phyloP scores from a whole-genome alignment of 1,140 invertebrate species.

The Physella acuta region DNA sequence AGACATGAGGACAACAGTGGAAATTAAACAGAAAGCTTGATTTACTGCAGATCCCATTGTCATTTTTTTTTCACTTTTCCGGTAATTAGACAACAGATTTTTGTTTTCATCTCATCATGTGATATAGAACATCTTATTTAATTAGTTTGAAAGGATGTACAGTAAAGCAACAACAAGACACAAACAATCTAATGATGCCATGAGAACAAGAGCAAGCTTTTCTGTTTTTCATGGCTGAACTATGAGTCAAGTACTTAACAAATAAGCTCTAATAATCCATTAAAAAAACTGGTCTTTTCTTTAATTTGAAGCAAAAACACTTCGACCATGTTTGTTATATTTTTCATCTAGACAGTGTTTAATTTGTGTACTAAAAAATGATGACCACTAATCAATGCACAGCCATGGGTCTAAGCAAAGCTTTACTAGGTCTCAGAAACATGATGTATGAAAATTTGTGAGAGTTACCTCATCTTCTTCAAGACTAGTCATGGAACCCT shows the following conservation, averaged over 20 bases:
- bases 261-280: too few species aligned
- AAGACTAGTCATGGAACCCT: conserved; percentile 26
- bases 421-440: not conserved
- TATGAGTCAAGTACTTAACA: not conserved
- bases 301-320: too few species aligned
- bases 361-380: too few species aligned
- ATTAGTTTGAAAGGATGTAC: not conserved
- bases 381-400: too few species aligned
- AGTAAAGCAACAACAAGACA: conserved; percentile 9
- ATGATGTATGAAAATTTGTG: not conserved
- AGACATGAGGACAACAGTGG: not conserved
- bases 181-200: not conserved
- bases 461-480: conserved; percentile 31
- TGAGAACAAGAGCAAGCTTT: conserved; percentile 1
- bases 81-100: too few species aligned
- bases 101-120: not conserved
- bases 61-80: too few species aligned
- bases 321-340: too few species aligned
- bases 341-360: too few species aligned
- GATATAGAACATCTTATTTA: not conserved
- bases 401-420: conserved; percentile 2
- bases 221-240: not conserved
- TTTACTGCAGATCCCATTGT: not conserved
- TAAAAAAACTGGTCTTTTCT: too few species aligned
- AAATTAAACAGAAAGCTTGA: not conserved